Percentiles rank a stretch among this genome's conserved stretches.
These are phyloP conservation scores for Probosciger aterrimus DNA, from an alignment of 2,113 vertebrate species.

Conservation along the genomic window DNA sequence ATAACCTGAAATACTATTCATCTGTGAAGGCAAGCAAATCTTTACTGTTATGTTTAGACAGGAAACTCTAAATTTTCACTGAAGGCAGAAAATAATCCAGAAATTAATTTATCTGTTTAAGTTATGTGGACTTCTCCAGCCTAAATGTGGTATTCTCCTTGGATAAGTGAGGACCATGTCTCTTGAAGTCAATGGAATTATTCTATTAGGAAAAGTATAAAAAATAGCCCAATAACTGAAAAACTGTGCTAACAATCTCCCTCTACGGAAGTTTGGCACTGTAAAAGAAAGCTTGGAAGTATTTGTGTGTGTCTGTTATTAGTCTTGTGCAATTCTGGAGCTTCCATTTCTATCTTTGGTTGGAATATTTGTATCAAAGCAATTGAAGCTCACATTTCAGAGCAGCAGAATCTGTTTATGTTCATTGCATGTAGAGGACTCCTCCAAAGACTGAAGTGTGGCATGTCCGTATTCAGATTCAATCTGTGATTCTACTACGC, in stretches of 20 bases:
- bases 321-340: background rate
- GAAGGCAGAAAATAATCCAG: background rate
- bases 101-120: background rate
- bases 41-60: background rate
- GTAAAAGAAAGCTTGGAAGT: background rate
- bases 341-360: background rate
- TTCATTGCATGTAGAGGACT: background rate
- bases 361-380: background rate
- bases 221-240: background rate
- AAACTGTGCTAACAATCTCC: background rate
- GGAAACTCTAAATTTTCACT: background rate
- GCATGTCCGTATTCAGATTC: accelerated
- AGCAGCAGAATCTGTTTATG: background rate
- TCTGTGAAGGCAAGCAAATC: background rate
- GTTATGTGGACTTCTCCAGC: background rate
- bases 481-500: background rate
- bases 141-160: background rate
- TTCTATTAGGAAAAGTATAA: background rate
- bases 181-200: background rate
- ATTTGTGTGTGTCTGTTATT: background rate
- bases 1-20: background rate
- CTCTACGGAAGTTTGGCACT: background rate
- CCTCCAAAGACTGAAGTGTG: background rate
- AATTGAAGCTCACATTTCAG: background rate
- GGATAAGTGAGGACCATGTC: background rate